Base-by-base conservation (phyloP, 1,140 invertebrate genomes). In the Paraescarpia echinospica region DNA sequence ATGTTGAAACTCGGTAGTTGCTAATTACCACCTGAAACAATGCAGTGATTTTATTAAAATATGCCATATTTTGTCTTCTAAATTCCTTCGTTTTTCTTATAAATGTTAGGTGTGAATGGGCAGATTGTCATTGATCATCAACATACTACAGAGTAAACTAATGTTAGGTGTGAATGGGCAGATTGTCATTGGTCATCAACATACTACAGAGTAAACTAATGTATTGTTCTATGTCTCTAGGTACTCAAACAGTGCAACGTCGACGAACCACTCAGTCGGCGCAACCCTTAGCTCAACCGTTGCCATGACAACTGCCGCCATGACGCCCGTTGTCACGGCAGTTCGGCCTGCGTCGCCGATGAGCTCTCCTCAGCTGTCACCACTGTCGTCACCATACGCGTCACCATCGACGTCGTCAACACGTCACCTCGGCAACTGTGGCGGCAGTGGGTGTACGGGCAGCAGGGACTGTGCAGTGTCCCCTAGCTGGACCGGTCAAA, bases 401-500 rank as follows among this genome's bases (percentile, higher is more conserved):
- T 77, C 59, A 77, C 59, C 59, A 90, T 92, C 92, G 48, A 93
- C 51, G 33, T 94, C 93, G 22, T 93, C 94, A 0, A 89, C 91
- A 18, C 22, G 27, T 77, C 59, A 77, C 59, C 59, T 27, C 27
- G 59, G 59, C 59, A 18, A 77, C 59, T 77, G 59, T 27, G 22
- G 59, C 18, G 59, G 59, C 59, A 77, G 59, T 77, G 59, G 12
- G 12, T 77, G 59, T 77, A 14, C 59, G 9, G 59, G 59, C 59
- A 77, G 59, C 35, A 92, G 93, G 59, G 93, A 93, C 91, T 92
- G 94, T 22, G 91, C 94, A 8, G 48, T 93, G 2, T 94, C 94
- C 6, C 94, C 94, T 2, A 91, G 91, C 89, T 59, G 35, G 35
- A 48, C 35, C 5, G 18, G 33, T 22, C 35, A 92, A 34, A 22